Conservation (phyloP, 2,113 vertebrate genomes). For the Asarcornis scutulata region DNA sequence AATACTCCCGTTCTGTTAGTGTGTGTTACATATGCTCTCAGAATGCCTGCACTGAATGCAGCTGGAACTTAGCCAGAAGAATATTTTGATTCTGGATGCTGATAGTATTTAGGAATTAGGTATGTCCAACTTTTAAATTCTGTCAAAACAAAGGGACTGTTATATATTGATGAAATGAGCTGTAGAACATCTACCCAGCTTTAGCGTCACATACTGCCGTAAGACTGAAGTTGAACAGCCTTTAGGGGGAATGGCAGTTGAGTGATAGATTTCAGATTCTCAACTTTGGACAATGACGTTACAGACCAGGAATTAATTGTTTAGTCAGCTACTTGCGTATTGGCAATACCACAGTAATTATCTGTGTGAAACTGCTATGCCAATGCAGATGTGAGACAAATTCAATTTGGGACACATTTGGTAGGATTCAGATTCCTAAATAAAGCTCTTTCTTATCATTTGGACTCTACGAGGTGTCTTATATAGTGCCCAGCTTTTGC, state of each 20-base stretch:
- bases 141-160: neutral
- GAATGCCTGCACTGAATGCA: neutral
- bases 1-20: neutral
- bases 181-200: neutral
- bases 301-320: conserved; percentile 8
- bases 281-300: neutral
- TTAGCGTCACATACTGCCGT: neutral
- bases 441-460: neutral
- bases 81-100: neutral
- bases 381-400: neutral
- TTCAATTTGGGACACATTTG: neutral
- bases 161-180: neutral
- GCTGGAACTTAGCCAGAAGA: neutral
- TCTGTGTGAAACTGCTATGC: neutral
- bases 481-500: neutral
- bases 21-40: neutral
- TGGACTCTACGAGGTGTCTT: neutral
- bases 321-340: neutral
- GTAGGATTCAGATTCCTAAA: neutral
- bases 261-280: conserved; percentile 37
- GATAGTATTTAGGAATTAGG: neutral
- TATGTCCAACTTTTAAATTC: neutral
- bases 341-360: neutral
- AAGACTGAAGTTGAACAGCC: neutral
- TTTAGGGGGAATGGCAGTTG: neutral